Evolutionary conservation across 1,140 invertebrate species (phyloP).

Genomic region (Drosophila bocqueti): DNA sequence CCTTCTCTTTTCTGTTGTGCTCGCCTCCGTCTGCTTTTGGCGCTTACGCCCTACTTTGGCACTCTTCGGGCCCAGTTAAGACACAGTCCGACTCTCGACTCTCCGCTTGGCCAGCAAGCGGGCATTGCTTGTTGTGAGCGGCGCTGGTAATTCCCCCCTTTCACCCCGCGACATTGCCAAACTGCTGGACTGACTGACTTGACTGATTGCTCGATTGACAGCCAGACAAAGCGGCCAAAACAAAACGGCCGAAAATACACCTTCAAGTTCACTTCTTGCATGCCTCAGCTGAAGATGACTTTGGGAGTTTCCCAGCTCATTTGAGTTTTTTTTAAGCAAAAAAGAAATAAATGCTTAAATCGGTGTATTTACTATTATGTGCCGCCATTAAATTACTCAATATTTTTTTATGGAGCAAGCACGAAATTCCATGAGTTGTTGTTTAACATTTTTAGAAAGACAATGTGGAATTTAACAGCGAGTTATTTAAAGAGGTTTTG

Average conservation of each 20-base stretch:
- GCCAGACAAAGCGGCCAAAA: slow-evolving; percentile 27
- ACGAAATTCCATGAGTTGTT: background rate
- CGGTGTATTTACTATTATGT: slow-evolving; percentile 2
- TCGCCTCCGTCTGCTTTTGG: slow-evolving; percentile 36
- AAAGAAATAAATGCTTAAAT: slow-evolving; percentile 9
- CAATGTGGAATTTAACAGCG: background rate
- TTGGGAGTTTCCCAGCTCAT: slow-evolving; percentile 17
- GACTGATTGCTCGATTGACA: slow-evolving; percentile 36
- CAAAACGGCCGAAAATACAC: slow-evolving; percentile 37
- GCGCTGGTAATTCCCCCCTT: slow-evolving; percentile 13
- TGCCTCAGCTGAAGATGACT: slow-evolving; percentile 38
- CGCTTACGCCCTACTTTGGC: slow-evolving; percentile 61
- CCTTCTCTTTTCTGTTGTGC: slow-evolving; percentile 19
- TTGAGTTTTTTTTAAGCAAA: background rate
- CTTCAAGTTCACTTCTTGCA: slow-evolving; percentile 42
- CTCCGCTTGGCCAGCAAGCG: slow-evolving; percentile 32
- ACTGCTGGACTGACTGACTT: slow-evolving; percentile 26
- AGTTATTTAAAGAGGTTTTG: too few relatives aligned
- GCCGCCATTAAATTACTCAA: background rate
- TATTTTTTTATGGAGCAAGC: slow-evolving; percentile 1
- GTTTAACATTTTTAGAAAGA: background rate
- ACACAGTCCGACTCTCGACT: background rate
- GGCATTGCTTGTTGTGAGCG: slow-evolving; percentile 45
- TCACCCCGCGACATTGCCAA: slow-evolving; percentile 31
- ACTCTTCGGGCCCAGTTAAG: slow-evolving; percentile 23